Base-by-base conservation (phyloP, 2,888 invertebrate genomes). In the Drosophila phalerata region DNA sequence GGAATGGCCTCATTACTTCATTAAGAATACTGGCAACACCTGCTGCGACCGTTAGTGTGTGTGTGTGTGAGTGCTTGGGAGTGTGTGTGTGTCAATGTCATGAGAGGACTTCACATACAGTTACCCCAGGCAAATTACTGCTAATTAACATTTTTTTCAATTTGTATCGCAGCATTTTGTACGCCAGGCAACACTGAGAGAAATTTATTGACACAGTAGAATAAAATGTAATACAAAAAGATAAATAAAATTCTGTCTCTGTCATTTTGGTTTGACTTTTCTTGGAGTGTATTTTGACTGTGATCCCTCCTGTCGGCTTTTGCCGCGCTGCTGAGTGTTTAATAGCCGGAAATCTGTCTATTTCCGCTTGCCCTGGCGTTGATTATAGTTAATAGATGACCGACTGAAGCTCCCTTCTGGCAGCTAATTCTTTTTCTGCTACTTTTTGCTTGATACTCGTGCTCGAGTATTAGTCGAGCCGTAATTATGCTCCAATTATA, bases 261-360 rank as follows among this genome's bases (percentile, higher is more conserved):
- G 34, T n/a, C 38, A 38, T 17, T 37, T 17, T 25, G 3, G 17
- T 13, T 40, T 11, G 30, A n/a, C 28, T 10, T 53, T 77, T 43
- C 45, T 65, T 34, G 8, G 17, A 49, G 79, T 72, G 60, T 47
- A 72, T 40, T 74, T 55, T 37, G 34, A n/a, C 22, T 6, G 28
- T 63, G 71, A 48, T 49, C 30, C 69, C 49, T 53, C 58, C 60
- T 56, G 69, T 63, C 65, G 77, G 67, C 74, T 72, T 86, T 83
- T 83, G 76, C 76, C 78, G 81, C 85, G 69, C 73, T 73, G 81
- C 80, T 88, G 87, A 88, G 78, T 87, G 88, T 80, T 88, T 85
- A 85, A 85, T 88, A 88, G 88, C 85, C 85, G 85, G 89, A 86
- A 88, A 86, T 86, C 87, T 87, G 87, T 88, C 85, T 88, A 86